Conservation (phyloP, 2,888 invertebrate species). For the Incurvaria masculella region DNA sequence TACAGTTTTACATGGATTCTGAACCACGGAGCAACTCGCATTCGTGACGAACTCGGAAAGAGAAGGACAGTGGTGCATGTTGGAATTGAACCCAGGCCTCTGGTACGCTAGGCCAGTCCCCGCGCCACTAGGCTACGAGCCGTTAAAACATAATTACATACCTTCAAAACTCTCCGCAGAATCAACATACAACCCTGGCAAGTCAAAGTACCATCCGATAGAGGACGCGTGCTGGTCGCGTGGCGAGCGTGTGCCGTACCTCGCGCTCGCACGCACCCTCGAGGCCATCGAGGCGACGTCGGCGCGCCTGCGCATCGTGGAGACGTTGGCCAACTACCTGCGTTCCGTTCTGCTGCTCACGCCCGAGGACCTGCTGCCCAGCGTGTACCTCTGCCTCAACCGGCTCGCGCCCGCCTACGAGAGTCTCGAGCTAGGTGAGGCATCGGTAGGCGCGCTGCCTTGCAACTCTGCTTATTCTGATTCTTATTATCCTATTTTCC, state of each 20-base stretch:
- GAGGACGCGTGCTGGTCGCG: constrained; percentile 78
- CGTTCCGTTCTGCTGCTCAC: constrained; percentile 84
- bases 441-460: too few species aligned
- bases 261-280: constrained; percentile 87
- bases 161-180: constrained; percentile 19
- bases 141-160: constrained; percentile 15
- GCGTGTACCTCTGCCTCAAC: constrained; percentile 94
- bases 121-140: too few species aligned
- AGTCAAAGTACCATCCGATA: constrained; percentile 76
- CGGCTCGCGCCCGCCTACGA: constrained; percentile 95
- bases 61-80: too few species aligned
- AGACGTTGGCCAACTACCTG: constrained; percentile 88
- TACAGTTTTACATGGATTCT: too few species aligned
- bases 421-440: constrained; percentile 58
- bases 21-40: too few species aligned
- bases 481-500: too few species aligned
- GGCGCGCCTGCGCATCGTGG: constrained; percentile 85
- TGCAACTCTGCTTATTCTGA: too few species aligned
- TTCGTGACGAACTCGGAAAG: too few species aligned
- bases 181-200: constrained; percentile 65
- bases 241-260: constrained; percentile 81
- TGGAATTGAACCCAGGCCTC: too few species aligned
- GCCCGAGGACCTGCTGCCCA: constrained; percentile 85
- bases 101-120: too few species aligned
- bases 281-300: constrained; percentile 85